Percentiles rank a stretch among this genome's conserved stretches.
These are phyloP conservation scores for Oligia strigilis DNA, from an alignment of 2,888 invertebrate genomes.

Conservation along the genomic window DNA sequence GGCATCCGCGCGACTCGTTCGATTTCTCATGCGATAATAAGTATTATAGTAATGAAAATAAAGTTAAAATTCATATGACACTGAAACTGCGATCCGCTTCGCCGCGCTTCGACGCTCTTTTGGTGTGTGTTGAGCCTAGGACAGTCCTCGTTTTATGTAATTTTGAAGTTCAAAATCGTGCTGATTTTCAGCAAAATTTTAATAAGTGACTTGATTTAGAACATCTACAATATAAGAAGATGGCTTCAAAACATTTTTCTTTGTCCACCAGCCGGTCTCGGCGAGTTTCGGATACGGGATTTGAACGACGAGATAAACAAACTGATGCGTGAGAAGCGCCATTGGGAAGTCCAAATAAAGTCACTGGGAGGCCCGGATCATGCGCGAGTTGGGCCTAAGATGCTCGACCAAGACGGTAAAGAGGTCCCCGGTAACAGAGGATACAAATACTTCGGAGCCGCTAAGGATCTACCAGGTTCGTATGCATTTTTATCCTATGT, in stretches of 20 bases:
- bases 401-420: conserved; percentile 97
- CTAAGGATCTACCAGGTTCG: conserved; percentile 97
- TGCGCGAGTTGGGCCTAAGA: conserved; percentile 96
- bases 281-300: conserved; percentile 99
- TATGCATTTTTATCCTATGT: conserved; percentile 1
- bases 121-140: too few species aligned
- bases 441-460: conserved; percentile 99
- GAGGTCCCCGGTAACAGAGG: conserved; percentile 99
- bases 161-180: background rate
- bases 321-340: conserved; percentile 97
- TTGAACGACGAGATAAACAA: conserved; percentile 99
- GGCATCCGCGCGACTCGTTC: too few species aligned
- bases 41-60: too few species aligned
- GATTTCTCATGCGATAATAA: too few species aligned
- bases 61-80: too few species aligned
- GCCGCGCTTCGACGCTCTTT: too few species aligned
- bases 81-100: too few species aligned
- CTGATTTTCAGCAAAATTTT: background rate
- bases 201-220: background rate
- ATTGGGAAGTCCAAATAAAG: conserved; percentile 99
- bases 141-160: background rate
- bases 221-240: background rate
- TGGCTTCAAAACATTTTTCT: background rate
- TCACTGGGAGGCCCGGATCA: conserved; percentile 99
- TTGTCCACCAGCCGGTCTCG: conserved; percentile 95